These are phyloP conservation scores for Myotis lucifugus DNA, from an alignment of 2,113 vertebrate genomes.

Conservation along the genomic window DNA sequence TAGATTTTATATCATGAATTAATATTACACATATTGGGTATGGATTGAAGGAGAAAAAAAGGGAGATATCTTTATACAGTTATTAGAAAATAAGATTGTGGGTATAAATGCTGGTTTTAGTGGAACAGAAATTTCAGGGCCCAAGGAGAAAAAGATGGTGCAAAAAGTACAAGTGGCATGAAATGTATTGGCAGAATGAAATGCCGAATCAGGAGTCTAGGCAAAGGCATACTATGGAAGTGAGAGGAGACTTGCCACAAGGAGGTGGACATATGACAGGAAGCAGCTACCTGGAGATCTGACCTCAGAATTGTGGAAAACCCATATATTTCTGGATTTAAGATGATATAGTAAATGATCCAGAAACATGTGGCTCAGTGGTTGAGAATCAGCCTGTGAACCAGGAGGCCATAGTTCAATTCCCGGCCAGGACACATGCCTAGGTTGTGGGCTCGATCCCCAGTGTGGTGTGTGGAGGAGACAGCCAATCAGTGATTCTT, in stretches of 20 bases:
- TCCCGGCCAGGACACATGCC: no score
- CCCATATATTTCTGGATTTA: background rate
- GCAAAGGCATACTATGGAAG: no score
- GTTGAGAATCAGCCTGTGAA: no score
- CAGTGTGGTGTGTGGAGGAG: no score
- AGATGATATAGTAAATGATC: background rate
- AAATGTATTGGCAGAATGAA: background rate
- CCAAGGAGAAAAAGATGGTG: background rate
- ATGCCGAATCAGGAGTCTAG: background rate
- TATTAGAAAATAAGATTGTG: background rate
- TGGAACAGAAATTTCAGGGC: background rate
- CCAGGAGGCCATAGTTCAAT: no score
- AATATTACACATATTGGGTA: background rate
- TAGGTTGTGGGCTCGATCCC: no score
- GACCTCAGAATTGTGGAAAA: background rate
- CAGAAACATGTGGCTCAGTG: background rate
- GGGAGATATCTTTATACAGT: background rate
- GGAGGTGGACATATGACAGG: fast-evolving
- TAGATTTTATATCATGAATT: background rate
- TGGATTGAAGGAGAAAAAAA: background rate
- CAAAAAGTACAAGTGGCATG: background rate
- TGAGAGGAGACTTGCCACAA: fast-evolving
- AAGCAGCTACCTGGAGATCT: background rate
- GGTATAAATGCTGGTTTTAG: background rate
- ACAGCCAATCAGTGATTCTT: no score